Evolutionary conservation across 2,113 vertebrate genomes (phyloP).

Genomic region (Entelurus aequoreus): DNA sequence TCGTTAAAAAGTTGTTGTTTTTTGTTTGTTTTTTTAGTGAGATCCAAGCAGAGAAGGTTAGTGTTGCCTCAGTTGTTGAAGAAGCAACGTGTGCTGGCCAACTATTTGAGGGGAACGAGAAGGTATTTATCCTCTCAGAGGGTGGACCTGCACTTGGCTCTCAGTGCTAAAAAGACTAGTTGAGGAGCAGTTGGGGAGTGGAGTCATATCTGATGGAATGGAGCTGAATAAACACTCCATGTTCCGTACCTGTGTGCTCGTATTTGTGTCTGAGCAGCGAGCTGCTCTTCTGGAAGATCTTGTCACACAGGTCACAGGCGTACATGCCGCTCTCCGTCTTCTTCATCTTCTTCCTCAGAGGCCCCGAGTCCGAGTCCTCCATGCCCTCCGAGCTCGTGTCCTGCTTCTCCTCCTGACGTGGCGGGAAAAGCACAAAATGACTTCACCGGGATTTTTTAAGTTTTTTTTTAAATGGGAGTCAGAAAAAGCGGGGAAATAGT

Average conservation of each 20-base stretch:
- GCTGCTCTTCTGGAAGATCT: conserved; percentile 99
- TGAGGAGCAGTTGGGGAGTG: conserved; percentile 47
- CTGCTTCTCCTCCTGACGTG: conserved; percentile 83
- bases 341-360: conserved; percentile 92
- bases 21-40: too few species aligned
- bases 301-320: conserved; percentile 98
- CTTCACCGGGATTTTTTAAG: too few species aligned
- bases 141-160: conserved; percentile 53
- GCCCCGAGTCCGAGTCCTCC: conserved; percentile 91
- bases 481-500: too few species aligned
- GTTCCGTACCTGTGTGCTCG: conserved; percentile 91
- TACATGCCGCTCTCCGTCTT: conserved; percentile 96
- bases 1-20: too few species aligned
- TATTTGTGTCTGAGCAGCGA: conserved; percentile 97
- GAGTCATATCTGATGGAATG: conserved; percentile 69
- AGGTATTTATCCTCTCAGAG: conserved; percentile 37
- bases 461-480: too few species aligned
- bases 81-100: conserved; percentile 45
- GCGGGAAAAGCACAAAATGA: background rate
- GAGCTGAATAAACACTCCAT: conserved; percentile 45
- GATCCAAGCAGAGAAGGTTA: conserved; percentile 19
- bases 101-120: conserved; percentile 47
- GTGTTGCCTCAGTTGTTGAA: conserved; percentile 60
- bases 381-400: conserved; percentile 87
- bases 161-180: conserved; percentile 33